Conservation (phyloP, 1,140 invertebrate genomes). For the Pseudomyrmex cubaensis region DNA sequence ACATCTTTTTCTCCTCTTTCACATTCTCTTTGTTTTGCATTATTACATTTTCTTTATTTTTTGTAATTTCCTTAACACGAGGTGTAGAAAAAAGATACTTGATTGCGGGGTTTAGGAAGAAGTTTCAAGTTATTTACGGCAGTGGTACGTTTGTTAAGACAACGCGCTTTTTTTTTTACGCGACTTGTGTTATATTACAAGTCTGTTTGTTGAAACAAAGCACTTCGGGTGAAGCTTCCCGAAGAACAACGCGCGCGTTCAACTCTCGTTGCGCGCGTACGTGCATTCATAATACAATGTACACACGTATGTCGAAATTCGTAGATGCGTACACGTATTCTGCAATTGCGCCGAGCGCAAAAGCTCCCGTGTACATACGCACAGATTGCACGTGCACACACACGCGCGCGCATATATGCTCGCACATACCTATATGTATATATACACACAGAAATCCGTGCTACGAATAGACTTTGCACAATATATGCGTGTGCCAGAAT, state of each 20-base stretch:
- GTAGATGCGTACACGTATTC: slow-evolving; percentile 18
- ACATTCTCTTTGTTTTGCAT: too few relatives aligned
- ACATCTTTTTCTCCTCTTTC: too few relatives aligned
- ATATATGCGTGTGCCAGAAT: neutral
- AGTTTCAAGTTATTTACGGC: too few relatives aligned
- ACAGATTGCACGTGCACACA: slow-evolving; percentile 25
- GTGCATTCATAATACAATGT: slow-evolving; percentile 51
- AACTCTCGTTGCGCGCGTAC: slow-evolving; percentile 22
- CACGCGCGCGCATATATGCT: neutral
- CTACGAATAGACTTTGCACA: neutral
- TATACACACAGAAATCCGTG: slow-evolving; percentile 6
- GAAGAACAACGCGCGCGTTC: slow-evolving; percentile 4
- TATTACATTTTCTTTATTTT: too few relatives aligned
- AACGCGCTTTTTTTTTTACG: too few relatives aligned
- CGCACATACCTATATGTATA: neutral
- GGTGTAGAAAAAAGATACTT: too few relatives aligned
- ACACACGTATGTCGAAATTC: slow-evolving; percentile 36
- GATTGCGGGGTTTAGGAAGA: too few relatives aligned
- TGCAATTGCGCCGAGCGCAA: slow-evolving; percentile 26
- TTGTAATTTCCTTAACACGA: too few relatives aligned
- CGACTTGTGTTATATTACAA: too few relatives aligned
- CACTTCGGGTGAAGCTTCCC: slow-evolving; percentile 33
- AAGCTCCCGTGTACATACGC: neutral
- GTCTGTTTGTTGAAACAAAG: slow-evolving; percentile 13
- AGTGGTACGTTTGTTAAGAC: too few relatives aligned